Evolutionary conservation across 2,797 vertebrate genomes (phyloP), one percentile per base, ranked within the genome.

Genomic region (Halcyon leucocephala): DNA sequence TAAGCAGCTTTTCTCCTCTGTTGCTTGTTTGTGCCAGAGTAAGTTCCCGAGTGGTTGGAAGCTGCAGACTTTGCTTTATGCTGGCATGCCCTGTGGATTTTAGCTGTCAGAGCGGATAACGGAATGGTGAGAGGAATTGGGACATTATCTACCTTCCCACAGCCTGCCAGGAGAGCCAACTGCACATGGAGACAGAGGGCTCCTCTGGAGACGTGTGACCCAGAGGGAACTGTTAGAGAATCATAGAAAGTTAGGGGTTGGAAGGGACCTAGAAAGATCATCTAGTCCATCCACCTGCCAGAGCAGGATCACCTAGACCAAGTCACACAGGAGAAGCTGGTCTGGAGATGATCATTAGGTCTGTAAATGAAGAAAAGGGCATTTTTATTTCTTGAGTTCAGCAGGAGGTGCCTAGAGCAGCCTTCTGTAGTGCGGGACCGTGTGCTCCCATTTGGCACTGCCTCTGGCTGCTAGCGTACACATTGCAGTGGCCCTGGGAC

Each of bases 141-240:
- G 39, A 33, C 0, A 0, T 49, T 85, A 1, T 22, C 58, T 85
- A 69, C 93, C 79, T 79, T 78, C 22, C 81, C 2, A 0, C 5
- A 81, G 55, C 74, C 51, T 57, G 64, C 73, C 77, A 70, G 86
- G 15, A 74, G 41, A 61, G 80, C 41, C 80, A 37, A 44, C 72
- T 35, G 67, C 42, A 28, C 39, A 3, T 0, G 3, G 54, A 25
- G 17, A 12, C 1, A 2, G 37, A 60, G 41, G 10, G n/a, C 54
- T 79, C 22, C 48, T 48, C 69, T 55, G 39, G 8, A 62, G 80
- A 10, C 31, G 6, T 16, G 70, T 82, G 81, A 77, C 46, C 26
- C 46, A 39, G 49, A 18, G 51, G 66, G 67, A 82, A 1, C 24
- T 55, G 64, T 37, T 58, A 39, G 37, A 39, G 37, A 12, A 39